A percentile compares a stretch with the other conserved stretches of the same genome.
phyloP scores from a whole-genome alignment of 2,113 vertebrate species.

The Brachyhypopomus gauderio region DNA sequence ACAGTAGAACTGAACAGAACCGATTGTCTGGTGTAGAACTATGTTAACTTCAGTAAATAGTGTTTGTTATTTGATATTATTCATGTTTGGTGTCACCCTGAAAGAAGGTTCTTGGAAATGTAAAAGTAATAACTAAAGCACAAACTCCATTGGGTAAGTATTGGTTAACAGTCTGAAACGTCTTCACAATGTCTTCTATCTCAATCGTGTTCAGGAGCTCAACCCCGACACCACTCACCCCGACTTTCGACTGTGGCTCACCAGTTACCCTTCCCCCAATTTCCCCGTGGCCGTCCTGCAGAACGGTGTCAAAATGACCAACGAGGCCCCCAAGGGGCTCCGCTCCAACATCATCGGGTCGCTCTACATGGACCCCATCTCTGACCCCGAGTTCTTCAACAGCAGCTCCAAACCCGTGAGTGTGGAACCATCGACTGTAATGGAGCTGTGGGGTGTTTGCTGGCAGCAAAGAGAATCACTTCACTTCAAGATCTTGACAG shows the following conservation, averaged over 20 bases:
- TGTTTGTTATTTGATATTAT: too few species aligned
- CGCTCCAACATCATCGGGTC: constrained; percentile 84
- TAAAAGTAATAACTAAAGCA: too few species aligned
- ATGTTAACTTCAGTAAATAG: neutral
- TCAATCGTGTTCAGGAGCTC: constrained; percentile 74
- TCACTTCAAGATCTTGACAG: constrained; percentile 5
- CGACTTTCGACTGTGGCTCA: constrained; percentile 89
- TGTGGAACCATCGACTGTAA: constrained; percentile 19
- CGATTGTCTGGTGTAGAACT: too few species aligned
- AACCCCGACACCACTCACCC: constrained; percentile 84
- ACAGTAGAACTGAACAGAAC: too few species aligned
- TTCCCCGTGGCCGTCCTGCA: constrained; percentile 88
- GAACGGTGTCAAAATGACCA: constrained; percentile 92
- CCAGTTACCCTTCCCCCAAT: constrained; percentile 85
- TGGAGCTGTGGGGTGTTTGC: neutral
- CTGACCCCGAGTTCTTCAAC: constrained; percentile 81
- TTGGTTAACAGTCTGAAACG: too few species aligned
- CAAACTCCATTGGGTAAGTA: too few species aligned
- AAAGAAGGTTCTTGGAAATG: too few species aligned
- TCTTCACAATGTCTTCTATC: neutral
- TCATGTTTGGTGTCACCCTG: too few species aligned
- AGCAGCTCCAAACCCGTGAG: constrained; percentile 84
- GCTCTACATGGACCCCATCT: constrained; percentile 87
- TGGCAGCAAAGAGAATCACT: neutral
- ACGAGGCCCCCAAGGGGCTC: constrained; percentile 87